A percentile compares a stretch with the other conserved stretches of the same genome.
Evolutionary conservation across 2,113 vertebrate species (phyloP).

Genomic region (Vicugna pacos): DNA sequence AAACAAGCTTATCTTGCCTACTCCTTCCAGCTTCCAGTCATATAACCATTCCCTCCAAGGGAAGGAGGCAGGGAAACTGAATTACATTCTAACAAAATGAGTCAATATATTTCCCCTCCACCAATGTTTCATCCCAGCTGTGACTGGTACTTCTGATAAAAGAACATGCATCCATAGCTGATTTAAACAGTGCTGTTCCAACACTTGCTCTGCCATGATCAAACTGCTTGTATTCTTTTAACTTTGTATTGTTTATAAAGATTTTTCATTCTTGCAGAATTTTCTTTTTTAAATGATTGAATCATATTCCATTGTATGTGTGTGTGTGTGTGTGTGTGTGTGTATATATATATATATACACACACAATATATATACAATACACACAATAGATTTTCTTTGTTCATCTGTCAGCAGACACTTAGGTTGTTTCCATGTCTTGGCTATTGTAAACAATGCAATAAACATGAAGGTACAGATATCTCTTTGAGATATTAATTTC

Average conservation of each 20-base stretch:
- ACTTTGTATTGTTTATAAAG: conserved; percentile 1
- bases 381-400: neutral
- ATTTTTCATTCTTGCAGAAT: neutral
- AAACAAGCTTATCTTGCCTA: neutral
- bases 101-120: neutral
- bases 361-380: neutral
- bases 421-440: neutral
- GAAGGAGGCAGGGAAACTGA: conserved; percentile 50
- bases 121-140: neutral
- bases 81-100: conserved; percentile 35
- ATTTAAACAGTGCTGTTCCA: neutral
- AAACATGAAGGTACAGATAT: neutral
- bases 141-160: neutral
- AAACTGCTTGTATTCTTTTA: conserved; percentile 47
- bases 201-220: neutral
- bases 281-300: neutral
- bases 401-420: neutral
- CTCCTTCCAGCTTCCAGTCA: neutral
- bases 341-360: neutral
- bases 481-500: neutral
- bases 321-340: too few relatives aligned
- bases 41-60: neutral
- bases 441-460: neutral
- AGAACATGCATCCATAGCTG: neutral
- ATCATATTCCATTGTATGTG: neutral